Conservation (phyloP, 1,140 invertebrate species). For the Samia ricini region DNA sequence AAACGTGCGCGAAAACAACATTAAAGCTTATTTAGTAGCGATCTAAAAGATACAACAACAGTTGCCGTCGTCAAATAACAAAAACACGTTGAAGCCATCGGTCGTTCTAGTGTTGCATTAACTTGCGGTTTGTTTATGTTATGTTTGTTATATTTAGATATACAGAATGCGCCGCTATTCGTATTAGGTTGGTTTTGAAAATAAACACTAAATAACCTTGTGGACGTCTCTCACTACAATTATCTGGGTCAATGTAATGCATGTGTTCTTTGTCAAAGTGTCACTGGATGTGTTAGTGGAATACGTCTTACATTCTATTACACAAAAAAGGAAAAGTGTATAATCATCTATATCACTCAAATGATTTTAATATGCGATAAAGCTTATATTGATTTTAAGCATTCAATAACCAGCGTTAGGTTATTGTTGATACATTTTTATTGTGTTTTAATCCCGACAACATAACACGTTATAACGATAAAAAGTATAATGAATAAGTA, state of each 20-base stretch:
- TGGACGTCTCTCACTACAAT: slow-evolving; percentile 50
- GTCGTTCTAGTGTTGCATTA: slow-evolving; percentile 41
- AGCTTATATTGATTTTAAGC: too few relatives aligned
- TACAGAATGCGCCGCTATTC: slow-evolving; percentile 55
- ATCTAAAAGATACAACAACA: slow-evolving; percentile 41
- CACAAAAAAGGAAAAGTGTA: neutral
- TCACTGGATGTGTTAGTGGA: slow-evolving; percentile 19
- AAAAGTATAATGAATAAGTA: too few relatives aligned
- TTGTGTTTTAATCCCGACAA: too few relatives aligned
- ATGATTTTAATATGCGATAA: too few relatives aligned
- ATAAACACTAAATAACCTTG: slow-evolving; percentile 70
- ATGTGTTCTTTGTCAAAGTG: slow-evolving; percentile 56
- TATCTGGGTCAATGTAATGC: slow-evolving; percentile 73
- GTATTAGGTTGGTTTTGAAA: slow-evolving; percentile 68
- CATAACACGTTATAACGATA: too few relatives aligned
- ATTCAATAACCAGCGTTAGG: too few relatives aligned
- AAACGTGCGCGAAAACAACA: slow-evolving; percentile 43
- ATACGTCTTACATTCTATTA: neutral
- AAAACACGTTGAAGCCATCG: slow-evolving; percentile 45
- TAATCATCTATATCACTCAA: too few relatives aligned
- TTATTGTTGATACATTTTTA: too few relatives aligned
- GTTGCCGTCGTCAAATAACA: slow-evolving; percentile 46
- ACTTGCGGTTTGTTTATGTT: slow-evolving; percentile 71
- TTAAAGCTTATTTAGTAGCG: slow-evolving; percentile 55
- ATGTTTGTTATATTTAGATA: slow-evolving; percentile 66